Base-by-base conservation (phyloP, 2,113 vertebrate species). In the Origma solitaria region DNA sequence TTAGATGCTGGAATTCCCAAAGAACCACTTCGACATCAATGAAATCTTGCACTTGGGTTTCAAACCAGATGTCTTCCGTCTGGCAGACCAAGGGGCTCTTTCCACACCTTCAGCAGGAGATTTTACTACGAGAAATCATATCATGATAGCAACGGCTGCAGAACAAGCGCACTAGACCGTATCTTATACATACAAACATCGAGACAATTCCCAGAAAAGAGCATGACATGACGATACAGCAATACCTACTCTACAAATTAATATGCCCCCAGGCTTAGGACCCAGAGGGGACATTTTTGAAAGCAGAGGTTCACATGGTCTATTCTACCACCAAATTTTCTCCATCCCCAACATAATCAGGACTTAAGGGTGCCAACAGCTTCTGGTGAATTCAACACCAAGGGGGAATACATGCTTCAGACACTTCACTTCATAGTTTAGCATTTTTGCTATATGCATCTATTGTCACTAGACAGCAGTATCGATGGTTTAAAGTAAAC, bases 301-400 rank as follows among this genome's bases (percentile, higher is more conserved):
- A 85, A 57, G 49, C 0, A 19, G 23, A 33, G n/a, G 35, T 78
- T 75, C 65, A 45, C 14, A 12, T 0, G 1, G 15, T 25, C 27
- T 31, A 1, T 78, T 70, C 47, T 44, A 61, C 50, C 27, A 57
- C 13, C 19, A 37, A 15, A 57, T 47, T 30, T 75, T 60, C 42
- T 61, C 33, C 33, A 49, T 38, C 5, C 21, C 25, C 28, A 71
- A 8, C 5, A 30, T 13, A 56, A 62, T 35, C 16, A 61, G 60
- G 24, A 20, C 10, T 60, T 28, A 51, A 51, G 15, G 2, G 11
- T 50, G 25, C 17, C 49, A 89, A 51, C 13, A 83, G 28, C 44
- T 77, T 57, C 54, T 73, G 28, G 6, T 40, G 7, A 70, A 82
- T 79, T 66, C 66, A 80, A 35, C 10, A 80, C 18, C 27, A 71